Base-by-base conservation (phyloP, 2,797 vertebrate species). In the Gallinago solitaria region DNA sequence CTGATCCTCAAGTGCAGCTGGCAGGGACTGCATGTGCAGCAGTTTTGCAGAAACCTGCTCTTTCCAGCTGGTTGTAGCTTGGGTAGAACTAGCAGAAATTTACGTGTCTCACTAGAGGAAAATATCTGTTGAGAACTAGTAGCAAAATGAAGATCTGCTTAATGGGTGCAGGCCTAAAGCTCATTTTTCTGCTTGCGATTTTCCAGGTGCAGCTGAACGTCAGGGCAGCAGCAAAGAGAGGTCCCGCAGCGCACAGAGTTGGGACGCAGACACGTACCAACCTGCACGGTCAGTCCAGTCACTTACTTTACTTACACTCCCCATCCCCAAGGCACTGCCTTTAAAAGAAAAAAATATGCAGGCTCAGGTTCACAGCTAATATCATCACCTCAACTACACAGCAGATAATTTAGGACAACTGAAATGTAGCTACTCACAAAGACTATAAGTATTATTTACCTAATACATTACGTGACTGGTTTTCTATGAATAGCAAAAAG, bases 1-100 rank as follows among this genome's bases (percentile, higher is more conserved):
- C 25, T 1, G 0, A 0, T n/a, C 70, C 90, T 7, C 23, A 3
- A 41, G 51, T 0, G 3, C 5, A 48, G 56, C 81, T 53, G 75
- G 53, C 59, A 79, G 59, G 45, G 67, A 25, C 33, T 6, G 54
- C 9, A 0, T 25, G 33, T 1, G 32, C 51, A 88, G 73, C 70
- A 79, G 17, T 21, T 45, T 17, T 77, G 73, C 56, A 78, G 27
- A 51, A 86, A 77, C 61, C 87, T 76, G 86, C 90, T 81, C 56
- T 25, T 50, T 59, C 83, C 73, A 77, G 35, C 18, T 0, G 0
- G 14, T 2, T 79, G 51, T 6, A 43, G 45, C 64, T 41, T 57
- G 80, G 53, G 20, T n/a, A 53, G 33, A 64, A 73, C 30, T 51
- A 93, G 41, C 53, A 90, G 30, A 51, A 85, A 87, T 8, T 6